phyloP scores from a whole-genome alignment of 1,140 invertebrate species.

The Chionoecetes opilio region DNA sequence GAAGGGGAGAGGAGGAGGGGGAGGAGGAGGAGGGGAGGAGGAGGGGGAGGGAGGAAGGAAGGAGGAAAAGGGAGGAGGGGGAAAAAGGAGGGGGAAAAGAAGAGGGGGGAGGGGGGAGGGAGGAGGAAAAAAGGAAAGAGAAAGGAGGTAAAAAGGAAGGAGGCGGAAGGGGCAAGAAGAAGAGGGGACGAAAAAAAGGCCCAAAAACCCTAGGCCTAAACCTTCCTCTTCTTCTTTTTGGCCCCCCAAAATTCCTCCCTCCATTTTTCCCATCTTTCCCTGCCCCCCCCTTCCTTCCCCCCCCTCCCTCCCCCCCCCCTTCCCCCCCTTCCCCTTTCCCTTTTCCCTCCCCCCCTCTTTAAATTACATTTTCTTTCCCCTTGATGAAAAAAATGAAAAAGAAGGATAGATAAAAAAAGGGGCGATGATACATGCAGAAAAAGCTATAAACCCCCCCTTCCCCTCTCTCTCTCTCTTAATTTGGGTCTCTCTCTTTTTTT shows the following conservation, averaged over 20 bases:
- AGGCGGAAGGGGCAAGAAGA: neutral
- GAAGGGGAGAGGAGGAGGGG: no score
- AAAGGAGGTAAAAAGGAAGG: neutral
- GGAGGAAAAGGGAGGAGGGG: no score
- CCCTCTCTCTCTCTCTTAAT: no score
- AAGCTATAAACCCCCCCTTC: neutral
- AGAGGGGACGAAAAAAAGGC: conserved; percentile 37
- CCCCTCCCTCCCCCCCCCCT: neutral
- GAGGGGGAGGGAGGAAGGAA: no score
- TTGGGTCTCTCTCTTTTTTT: no score
- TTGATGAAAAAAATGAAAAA: neutral
- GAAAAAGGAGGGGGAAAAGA: no score
- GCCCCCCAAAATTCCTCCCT: neutral
- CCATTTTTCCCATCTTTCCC: neutral
- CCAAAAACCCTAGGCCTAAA: neutral
- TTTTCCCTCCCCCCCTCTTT: neutral
- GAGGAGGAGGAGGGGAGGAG: no score
- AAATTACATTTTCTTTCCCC: neutral
- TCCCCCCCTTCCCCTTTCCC: neutral
- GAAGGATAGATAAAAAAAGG: neutral
- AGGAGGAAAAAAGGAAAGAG: neutral
- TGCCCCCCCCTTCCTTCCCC: neutral
- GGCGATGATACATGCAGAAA: neutral
- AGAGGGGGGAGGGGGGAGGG: no score
- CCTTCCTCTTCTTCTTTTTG: neutral